Base-by-base conservation (phyloP, 2,888 invertebrate genomes). In the Drosophila histrio region DNA sequence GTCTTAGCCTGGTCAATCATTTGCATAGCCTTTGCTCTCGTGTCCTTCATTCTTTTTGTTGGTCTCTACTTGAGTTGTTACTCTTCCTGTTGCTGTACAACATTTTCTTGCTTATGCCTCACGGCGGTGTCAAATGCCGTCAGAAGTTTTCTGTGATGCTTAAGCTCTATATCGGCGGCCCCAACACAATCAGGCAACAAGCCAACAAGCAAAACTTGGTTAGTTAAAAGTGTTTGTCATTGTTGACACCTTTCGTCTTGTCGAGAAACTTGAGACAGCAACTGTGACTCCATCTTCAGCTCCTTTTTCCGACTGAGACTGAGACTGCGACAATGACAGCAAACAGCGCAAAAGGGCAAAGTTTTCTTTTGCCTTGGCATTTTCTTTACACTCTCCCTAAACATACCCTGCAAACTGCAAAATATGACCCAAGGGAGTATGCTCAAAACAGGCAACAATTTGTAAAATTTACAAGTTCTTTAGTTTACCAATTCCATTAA, bases 191-290 rank as follows among this genome's bases (percentile, higher is more conserved):
- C 47, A 39, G 38, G 7, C 85, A 76, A 79, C 72, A 70, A 71
- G 76, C 58, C 62, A 58, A 47, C 65, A 68, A 67, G 49, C 56
- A 54, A 67, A 81, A 83, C 79, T 84, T 87, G 84, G 74, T 87
- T 84, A 84, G 81, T 87, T 83, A 87, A 85, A 87, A 85, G 87
- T 87, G 84, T 85, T 85, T 84, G 82, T 87, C 87, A 84, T 79
- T 87, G 84, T 79, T 84, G 84, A 85, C 87, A 84, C 87, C 87
- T 87, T 87, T 77, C 84, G 79, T 85, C 82, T 78, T 79, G 75
- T 49, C 71, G 72, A 21, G 63, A 53, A 85, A 85, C 82, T 82
- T 72, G 72, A 81, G 68, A 75, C 59, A 28, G 43, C 41, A 28
- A 38, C 52, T 39, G 9, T 21, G 26, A 19, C 38, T 38, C 26